phyloP scores from a whole-genome alignment of 37 sponge, comb jelly and placozoan species.

The Halichondria panicea region DNA sequence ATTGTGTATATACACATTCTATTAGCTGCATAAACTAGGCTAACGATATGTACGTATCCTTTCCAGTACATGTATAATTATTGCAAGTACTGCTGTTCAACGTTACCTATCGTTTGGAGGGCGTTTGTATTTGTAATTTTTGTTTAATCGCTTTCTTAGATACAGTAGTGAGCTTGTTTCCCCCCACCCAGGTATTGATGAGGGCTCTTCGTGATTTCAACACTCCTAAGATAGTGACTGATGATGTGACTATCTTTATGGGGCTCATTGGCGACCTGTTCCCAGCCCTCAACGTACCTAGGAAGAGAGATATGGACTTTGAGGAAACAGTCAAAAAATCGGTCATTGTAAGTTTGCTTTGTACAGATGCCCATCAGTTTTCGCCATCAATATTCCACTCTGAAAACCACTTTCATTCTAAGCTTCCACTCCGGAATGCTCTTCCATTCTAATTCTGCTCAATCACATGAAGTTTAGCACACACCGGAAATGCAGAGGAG shows the following conservation, averaged over 20 bases:
- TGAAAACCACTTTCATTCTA: too few relatives aligned
- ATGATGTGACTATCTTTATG: conserved; percentile 97
- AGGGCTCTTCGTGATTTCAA: conserved; percentile 98
- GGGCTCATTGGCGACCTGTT: conserved; percentile 99
- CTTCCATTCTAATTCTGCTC: too few relatives aligned
- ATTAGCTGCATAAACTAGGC: too few relatives aligned
- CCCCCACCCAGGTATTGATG: conserved; percentile 83
- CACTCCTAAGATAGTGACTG: conserved; percentile 97
- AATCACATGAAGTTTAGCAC: too few relatives aligned
- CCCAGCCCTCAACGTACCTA: conserved; percentile 96
- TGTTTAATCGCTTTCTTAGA: too few relatives aligned
- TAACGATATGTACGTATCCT: too few relatives aligned
- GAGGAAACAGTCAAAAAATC: conserved; percentile 89
- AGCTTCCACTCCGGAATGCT: too few relatives aligned
- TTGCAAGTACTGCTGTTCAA: not conserved
- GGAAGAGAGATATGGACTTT: conserved; percentile 96
- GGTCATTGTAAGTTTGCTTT: conserved; percentile 51
- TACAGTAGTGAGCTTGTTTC: not conserved
- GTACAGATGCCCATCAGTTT: not conserved
- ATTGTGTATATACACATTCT: too few relatives aligned
- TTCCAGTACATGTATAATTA: conserved; percentile 9
- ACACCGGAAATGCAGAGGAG: too few relatives aligned
- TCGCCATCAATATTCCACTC: too few relatives aligned
- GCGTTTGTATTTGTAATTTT: too few relatives aligned
- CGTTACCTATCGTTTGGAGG: not conserved